These are phyloP conservation scores for Chondrilla cf. caribensis DNA, from an alignment of 37 sponge, comb jelly and placozoan species.

Conservation along the genomic window DNA sequence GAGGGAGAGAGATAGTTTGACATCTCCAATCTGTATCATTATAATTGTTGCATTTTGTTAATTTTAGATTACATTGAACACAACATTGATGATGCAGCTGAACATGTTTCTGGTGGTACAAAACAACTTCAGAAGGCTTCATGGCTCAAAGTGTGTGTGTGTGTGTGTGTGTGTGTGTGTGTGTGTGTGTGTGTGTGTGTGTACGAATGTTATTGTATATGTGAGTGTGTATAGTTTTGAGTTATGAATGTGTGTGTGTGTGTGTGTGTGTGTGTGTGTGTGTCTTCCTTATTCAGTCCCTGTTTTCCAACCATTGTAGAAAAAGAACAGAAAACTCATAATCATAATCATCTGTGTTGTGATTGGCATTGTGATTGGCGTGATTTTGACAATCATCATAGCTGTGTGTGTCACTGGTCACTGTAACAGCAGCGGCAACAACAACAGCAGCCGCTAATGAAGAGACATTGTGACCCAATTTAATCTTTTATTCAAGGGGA, in stretches of 20 bases:
- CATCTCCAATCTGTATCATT: too few species aligned
- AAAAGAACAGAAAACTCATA: not conserved
- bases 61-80: constrained; percentile 12
- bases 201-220: not conserved
- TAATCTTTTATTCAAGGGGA: too few species aligned
- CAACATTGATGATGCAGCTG: not conserved
- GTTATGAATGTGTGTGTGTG: not conserved
- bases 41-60: too few species aligned
- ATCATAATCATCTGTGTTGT: not conserved
- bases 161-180: constrained; percentile 24
- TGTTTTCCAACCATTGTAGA: not conserved
- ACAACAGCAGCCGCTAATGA: too few species aligned
- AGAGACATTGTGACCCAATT: too few species aligned
- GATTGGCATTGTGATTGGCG: not conserved
- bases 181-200: constrained; percentile 43
- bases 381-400: not conserved
- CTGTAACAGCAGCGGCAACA: not conserved
- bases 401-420: not conserved
- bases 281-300: not conserved
- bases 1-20: too few species aligned
- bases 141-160: not conserved
- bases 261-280: constrained; percentile 19
- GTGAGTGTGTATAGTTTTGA: not conserved
- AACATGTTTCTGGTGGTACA: not conserved
- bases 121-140: not conserved